Percentiles rank a stretch among this genome's conserved stretches.
Conservation (phyloP, 2,888 invertebrate genomes). For the Megamerina dolium region DNA sequence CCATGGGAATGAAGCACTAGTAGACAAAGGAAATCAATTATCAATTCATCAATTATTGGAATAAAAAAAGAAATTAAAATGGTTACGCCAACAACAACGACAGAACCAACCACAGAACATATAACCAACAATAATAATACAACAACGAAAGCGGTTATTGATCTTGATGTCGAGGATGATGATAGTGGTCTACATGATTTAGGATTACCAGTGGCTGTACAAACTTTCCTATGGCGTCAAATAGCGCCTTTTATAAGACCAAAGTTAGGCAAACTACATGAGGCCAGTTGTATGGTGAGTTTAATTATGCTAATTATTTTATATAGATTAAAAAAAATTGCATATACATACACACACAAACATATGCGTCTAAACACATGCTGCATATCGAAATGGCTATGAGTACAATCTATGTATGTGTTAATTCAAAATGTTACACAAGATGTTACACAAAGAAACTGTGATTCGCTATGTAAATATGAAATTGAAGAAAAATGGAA, state of each 20-base stretch:
- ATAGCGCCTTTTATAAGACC: conserved; percentile 95
- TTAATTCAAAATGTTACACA: conserved; percentile 17
- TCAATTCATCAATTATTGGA: neutral
- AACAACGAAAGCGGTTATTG: conserved; percentile 38
- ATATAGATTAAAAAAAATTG: neutral
- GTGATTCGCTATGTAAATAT: no score
- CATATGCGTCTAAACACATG: no score
- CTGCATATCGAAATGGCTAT: neutral
- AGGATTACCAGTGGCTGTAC: conserved; percentile 87
- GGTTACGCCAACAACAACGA: conserved; percentile 26
- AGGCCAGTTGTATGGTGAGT: conserved; percentile 94
- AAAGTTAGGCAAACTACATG: conserved; percentile 91
- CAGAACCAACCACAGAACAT: no score
- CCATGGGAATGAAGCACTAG: no score
- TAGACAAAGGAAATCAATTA: neutral
- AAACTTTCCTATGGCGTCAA: conserved; percentile 96
- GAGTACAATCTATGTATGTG: no score
- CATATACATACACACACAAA: no score
- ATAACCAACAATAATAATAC: conserved; percentile 32
- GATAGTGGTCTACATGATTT: conserved; percentile 68
- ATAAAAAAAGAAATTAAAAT: no score
- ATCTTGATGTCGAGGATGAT: conserved; percentile 46
- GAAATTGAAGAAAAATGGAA: no score
- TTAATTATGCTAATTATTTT: conserved; percentile 13
- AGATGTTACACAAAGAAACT: no score